These are phyloP conservation scores for Mesocentrotus franciscanus DNA, from an alignment of 53 echinoderm and acorn worm genomes.

Conservation along the genomic window DNA sequence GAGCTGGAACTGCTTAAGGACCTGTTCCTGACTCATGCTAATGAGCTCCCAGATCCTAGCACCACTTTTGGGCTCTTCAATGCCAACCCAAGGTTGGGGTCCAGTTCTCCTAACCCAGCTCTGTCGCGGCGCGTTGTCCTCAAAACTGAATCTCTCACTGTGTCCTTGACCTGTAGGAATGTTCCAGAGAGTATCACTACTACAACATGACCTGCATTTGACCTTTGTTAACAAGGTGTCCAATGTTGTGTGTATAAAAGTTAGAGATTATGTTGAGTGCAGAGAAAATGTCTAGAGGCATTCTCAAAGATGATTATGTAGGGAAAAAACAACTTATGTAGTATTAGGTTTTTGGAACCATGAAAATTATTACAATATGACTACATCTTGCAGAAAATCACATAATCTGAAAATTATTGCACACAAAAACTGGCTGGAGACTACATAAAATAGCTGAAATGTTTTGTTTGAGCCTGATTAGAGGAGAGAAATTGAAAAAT, in stretches of 20 bases:
- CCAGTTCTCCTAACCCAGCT: constrained; percentile 47
- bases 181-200: constrained; percentile 28
- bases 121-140: constrained; percentile 51
- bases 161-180: constrained; percentile 15
- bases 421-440: no score
- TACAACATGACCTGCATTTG: constrained; percentile 36
- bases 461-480: no score
- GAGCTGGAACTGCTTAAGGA: constrained; percentile 95
- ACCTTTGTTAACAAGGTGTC: neutral
- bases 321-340: no score
- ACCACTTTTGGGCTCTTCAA: constrained; percentile 87
- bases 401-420: no score
- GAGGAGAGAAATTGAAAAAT: no score
- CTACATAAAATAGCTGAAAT: no score
- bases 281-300: neutral
- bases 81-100: constrained; percentile 68
- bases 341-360: no score
- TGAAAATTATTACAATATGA: no score
- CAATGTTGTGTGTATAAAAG: neutral
- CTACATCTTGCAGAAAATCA: no score
- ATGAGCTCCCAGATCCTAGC: constrained; percentile 94
- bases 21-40: constrained; percentile 91
- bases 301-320: neutral
- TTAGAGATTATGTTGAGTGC: neutral
- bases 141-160: constrained; percentile 51